Conservation (phyloP, 2,888 invertebrate genomes). For the Epirrita christyi region DNA sequence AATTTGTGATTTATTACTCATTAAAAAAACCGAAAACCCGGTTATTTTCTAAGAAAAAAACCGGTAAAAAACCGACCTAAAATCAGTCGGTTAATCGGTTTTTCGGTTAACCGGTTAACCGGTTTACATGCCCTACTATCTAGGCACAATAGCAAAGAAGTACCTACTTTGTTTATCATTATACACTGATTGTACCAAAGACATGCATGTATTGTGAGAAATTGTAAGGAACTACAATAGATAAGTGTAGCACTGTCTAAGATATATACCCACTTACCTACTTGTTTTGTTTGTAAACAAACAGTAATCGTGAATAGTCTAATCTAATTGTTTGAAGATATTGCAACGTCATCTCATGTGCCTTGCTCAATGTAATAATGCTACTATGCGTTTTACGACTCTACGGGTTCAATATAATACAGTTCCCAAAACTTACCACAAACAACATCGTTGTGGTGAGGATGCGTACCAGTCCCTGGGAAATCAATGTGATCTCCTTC, state of each 20-base stretch:
- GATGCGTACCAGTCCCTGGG: no score
- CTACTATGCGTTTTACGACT: not conserved
- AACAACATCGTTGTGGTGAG: no score
- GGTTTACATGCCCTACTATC: no score
- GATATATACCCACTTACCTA: conserved; percentile 12
- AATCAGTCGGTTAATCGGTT: no score
- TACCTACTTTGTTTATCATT: not conserved
- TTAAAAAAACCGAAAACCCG: no score
- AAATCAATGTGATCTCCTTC: no score
- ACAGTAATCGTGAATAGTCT: conserved; percentile 44
- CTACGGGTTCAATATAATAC: not conserved
- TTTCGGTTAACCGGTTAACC: no score
- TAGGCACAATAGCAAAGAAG: conserved; percentile 5
- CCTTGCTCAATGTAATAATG: conserved; percentile 33
- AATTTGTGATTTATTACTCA: no score
- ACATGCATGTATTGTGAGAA: conserved; percentile 11
- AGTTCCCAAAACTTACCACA: no score
- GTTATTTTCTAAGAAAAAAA: no score
- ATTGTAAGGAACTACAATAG: conserved; percentile 27
- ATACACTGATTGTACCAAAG: conserved; percentile 2
- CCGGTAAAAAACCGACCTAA: no score
- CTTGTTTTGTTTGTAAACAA: conserved; percentile 42
- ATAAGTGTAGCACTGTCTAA: conserved; percentile 14
- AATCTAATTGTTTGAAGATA: conserved; percentile 66
- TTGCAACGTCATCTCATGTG: conserved; percentile 67